Conservation (phyloP, 2,888 invertebrate species). For the Cancer borealis region DNA sequence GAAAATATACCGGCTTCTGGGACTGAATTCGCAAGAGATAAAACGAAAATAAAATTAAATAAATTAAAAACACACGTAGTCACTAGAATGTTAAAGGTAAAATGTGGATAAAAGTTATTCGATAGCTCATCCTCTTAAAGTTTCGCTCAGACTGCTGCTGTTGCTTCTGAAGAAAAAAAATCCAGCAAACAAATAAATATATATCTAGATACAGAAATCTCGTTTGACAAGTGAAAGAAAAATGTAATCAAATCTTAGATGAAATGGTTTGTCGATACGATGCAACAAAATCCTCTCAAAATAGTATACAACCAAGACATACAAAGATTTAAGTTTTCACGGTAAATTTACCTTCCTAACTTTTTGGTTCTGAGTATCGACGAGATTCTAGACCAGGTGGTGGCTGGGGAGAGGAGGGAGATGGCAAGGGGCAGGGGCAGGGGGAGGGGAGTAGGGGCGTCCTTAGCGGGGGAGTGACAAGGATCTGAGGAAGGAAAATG, state of each 20-base stretch:
- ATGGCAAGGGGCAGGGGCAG: background rate
- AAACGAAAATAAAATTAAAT: background rate
- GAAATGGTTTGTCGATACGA: background rate
- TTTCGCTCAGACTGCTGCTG: background rate
- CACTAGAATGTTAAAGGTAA: background rate
- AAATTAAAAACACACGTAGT: background rate
- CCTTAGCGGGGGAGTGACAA: background rate
- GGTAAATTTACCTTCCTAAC: background rate
- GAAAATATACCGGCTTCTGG: background rate
- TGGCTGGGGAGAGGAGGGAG: background rate
- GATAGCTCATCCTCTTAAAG: background rate
- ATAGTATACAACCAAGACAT: background rate
- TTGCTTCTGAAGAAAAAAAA: background rate
- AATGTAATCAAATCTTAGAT: background rate
- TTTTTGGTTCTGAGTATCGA: background rate
- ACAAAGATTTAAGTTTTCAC: background rate
- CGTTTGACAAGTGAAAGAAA: background rate
- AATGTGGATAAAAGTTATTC: background rate
- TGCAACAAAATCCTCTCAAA: background rate
- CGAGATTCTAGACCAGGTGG: background rate
- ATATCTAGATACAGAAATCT: background rate
- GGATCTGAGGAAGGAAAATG: background rate
- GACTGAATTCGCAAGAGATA: background rate
- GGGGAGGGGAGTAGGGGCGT: background rate
- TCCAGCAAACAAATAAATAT: too few relatives aligned